Conservation (phyloP, 2,797 vertebrate genomes). For the Anas bahamensis region DNA sequence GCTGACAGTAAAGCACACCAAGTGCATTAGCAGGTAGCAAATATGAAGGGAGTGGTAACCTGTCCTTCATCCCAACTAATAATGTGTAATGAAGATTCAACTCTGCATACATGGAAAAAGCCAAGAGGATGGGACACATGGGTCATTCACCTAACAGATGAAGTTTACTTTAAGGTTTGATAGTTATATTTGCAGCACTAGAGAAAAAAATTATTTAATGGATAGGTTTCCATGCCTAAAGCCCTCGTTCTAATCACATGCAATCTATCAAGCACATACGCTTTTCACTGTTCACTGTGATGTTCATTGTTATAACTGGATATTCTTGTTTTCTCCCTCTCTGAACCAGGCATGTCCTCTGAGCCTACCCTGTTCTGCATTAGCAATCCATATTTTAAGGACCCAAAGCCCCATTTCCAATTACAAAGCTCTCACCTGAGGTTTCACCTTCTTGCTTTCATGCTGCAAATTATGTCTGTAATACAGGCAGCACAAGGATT, state of each 20-base stretch:
- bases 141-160: constrained; percentile 43
- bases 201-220: constrained; percentile 30
- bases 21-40: background rate
- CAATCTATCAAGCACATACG: constrained; percentile 19
- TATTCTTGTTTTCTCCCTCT: background rate
- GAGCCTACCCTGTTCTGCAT: background rate
- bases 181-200: constrained; percentile 1
- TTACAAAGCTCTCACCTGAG: constrained; percentile 3
- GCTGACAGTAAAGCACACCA: background rate
- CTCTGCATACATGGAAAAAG: background rate
- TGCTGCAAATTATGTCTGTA: background rate
- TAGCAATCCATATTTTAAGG: background rate
- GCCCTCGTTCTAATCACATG: constrained; percentile 11
- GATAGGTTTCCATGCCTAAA: background rate
- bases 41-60: background rate
- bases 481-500: background rate
- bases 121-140: background rate
- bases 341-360: background rate
- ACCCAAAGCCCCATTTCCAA: constrained; percentile 4
- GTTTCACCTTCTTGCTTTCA: background rate
- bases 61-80: background rate
- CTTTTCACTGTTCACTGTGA: constrained; percentile 42
- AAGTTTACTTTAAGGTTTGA: constrained; percentile 45
- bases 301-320: background rate
- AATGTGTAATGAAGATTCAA: background rate